These are phyloP conservation scores for Platyrinchus mystaceus DNA, from an alignment of 2,797 vertebrate genomes.

Conservation along the genomic window DNA sequence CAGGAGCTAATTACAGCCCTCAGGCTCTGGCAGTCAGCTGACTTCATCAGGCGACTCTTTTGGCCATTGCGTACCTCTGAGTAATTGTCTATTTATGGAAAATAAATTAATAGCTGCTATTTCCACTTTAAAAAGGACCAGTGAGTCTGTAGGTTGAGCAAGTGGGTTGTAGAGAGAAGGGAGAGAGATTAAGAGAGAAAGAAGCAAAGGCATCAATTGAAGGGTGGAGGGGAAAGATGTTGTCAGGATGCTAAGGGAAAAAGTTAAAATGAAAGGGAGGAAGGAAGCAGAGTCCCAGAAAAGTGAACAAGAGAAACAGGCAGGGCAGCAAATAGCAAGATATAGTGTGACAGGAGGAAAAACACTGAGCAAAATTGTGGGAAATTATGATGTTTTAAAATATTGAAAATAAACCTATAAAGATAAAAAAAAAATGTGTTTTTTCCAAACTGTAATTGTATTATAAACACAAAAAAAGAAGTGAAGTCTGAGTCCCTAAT, in stretches of 20 bases:
- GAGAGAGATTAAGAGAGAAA: not conserved
- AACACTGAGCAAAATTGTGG: not conserved
- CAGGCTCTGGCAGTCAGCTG: conserved; percentile 61
- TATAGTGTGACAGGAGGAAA: not conserved
- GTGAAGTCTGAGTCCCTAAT: not conserved
- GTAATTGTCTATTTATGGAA: conserved; percentile 71
- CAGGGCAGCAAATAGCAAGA: not conserved
- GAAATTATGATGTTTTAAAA: not conserved
- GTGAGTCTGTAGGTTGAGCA: not conserved
- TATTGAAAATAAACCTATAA: not conserved
- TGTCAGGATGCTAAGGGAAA: not conserved
- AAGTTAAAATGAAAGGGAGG: not conserved
- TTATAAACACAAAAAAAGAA: not conserved
- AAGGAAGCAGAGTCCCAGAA: not conserved
- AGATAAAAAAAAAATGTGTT: not conserved
- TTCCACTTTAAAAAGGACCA: conserved; percentile 30
- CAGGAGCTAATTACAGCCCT: conserved; percentile 70
- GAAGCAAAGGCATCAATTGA: not conserved
- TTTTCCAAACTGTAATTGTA: not conserved
- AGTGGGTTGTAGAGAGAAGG: not conserved
- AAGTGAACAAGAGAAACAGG: not conserved
- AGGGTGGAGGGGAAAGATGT: not conserved
- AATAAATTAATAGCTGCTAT: conserved; percentile 70
- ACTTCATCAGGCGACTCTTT: conserved; percentile 54
- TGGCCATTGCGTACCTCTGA: conserved; percentile 49